Conservation (phyloP, 2,888 invertebrate genomes). For the Disparrhopalites patrizii region DNA sequence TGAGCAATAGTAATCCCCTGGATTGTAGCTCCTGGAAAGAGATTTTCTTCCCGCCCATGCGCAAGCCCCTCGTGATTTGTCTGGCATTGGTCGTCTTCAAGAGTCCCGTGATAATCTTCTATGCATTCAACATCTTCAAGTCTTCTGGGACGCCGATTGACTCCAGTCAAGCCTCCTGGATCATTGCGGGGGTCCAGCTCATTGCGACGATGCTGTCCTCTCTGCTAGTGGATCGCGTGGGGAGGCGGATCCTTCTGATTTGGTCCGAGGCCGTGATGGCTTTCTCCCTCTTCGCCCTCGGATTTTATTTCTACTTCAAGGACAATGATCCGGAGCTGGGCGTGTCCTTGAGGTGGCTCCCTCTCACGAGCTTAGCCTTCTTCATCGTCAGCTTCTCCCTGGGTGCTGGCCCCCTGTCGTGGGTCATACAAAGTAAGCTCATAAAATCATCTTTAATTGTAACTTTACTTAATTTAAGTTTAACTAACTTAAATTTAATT, state of each 20-base stretch:
- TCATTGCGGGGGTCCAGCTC: slow-evolving; percentile 60
- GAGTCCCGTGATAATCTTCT: slow-evolving; percentile 50
- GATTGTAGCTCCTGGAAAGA: background rate
- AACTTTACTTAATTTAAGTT: too few relatives aligned
- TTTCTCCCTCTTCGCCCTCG: slow-evolving; percentile 64
- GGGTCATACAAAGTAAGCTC: slow-evolving; percentile 54
- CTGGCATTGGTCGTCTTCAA: slow-evolving; percentile 13
- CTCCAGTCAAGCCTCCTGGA: slow-evolving; percentile 59
- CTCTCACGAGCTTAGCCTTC: slow-evolving; percentile 66
- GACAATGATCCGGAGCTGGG: slow-evolving; percentile 11
- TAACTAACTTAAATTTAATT: too few relatives aligned
- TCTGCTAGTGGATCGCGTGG: slow-evolving; percentile 71
- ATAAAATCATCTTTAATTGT: too few relatives aligned
- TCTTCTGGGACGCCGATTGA: slow-evolving; percentile 60
- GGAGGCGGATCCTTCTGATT: slow-evolving; percentile 71
- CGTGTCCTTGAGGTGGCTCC: slow-evolving; percentile 65
- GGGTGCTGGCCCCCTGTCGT: slow-evolving; percentile 53
- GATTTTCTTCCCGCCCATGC: background rate
- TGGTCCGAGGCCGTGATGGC: slow-evolving; percentile 71
- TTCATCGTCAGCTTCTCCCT: slow-evolving; percentile 71
- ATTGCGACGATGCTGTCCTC: slow-evolving; percentile 56
- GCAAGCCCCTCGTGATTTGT: slow-evolving; percentile 10
- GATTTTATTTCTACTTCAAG: slow-evolving; percentile 61
- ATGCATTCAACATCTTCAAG: slow-evolving; percentile 66
- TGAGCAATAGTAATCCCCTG: background rate